phyloP scores from a whole-genome alignment of 1,140 invertebrate species.

The Drosophila sp. region DNA sequence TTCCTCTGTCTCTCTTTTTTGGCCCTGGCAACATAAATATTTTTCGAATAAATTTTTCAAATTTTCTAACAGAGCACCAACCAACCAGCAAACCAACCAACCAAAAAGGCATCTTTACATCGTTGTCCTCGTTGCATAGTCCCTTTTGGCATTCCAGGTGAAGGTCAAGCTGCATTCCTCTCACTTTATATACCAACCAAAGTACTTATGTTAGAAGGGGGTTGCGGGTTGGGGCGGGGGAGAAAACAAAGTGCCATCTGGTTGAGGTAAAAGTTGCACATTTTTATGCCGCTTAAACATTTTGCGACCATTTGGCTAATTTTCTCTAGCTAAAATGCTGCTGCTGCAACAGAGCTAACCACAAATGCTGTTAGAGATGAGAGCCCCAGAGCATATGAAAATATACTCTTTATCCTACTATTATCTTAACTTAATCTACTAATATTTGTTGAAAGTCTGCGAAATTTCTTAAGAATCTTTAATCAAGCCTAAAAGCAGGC shows the following conservation, averaged over 20 bases:
- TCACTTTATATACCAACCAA: constrained; percentile 13
- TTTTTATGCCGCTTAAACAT: constrained; percentile 64
- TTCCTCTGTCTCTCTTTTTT: constrained; percentile 49
- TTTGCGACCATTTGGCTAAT: constrained; percentile 63
- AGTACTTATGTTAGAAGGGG: constrained; percentile 21
- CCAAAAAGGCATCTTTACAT: constrained; percentile 43
- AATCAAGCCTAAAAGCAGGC: constrained; percentile 2
- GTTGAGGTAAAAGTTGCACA: constrained; percentile 49
- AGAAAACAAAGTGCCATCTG: constrained; percentile 19
- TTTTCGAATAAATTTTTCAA: constrained; percentile 76
- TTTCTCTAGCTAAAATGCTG: constrained; percentile 23
- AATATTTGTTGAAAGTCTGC: neutral
- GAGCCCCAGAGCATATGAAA: neutral
- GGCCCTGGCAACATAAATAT: constrained; percentile 56
- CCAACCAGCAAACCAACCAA: no score
- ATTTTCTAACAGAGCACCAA: constrained; percentile 43
- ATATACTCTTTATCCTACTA: no score
- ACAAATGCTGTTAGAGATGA: constrained; percentile 9
- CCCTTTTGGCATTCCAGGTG: constrained; percentile 64
- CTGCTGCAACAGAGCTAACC: neutral
- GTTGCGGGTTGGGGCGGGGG: neutral
- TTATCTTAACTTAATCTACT: no score
- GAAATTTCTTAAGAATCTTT: neutral
- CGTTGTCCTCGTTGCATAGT: constrained; percentile 7
- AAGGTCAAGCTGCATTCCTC: constrained; percentile 66